Evolutionary conservation across 2,113 vertebrate species (phyloP).

Genomic region (Pseudolaguvia tuberculata): DNA sequence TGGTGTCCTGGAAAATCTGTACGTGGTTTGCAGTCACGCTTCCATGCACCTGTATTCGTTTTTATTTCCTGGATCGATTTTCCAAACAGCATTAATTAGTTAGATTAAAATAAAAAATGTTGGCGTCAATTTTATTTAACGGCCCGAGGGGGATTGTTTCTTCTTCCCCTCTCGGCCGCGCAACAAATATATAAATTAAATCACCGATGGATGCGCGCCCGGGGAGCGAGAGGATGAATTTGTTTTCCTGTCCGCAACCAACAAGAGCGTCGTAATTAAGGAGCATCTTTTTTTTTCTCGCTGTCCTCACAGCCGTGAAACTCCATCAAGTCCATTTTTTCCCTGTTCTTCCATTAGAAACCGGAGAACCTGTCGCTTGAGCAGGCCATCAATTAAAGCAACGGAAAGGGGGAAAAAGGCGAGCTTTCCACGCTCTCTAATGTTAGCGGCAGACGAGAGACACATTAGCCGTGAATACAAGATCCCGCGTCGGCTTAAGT

Average conservation of each 20-base stretch:
- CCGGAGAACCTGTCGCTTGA: constrained; percentile 35
- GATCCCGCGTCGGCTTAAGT: constrained; percentile 18
- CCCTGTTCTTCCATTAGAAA: constrained; percentile 47
- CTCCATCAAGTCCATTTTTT: constrained; percentile 48
- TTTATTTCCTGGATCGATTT: constrained; percentile 1
- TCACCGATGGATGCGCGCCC: constrained; percentile 20
- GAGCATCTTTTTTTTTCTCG: constrained; percentile 33
- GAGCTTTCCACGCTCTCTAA: constrained; percentile 61
- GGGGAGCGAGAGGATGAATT: constrained; percentile 45
- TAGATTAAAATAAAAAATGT: constrained; percentile 40
- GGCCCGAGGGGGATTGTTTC: constrained; percentile 21
- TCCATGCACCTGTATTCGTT: background rate
- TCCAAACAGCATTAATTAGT: constrained; percentile 42
- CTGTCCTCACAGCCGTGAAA: constrained; percentile 31
- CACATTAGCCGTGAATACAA: constrained; percentile 36
- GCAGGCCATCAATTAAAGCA: constrained; percentile 53
- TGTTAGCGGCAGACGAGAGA: constrained; percentile 52
- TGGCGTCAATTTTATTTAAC: constrained; percentile 14
- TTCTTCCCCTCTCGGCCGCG: background rate
- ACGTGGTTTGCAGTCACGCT: background rate
- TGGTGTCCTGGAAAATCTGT: constrained; percentile 7
- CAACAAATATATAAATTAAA: constrained; percentile 44
- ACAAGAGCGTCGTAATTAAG: constrained; percentile 47
- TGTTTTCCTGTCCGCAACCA: constrained; percentile 41
- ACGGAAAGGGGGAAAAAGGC: constrained; percentile 59